phyloP scores from a whole-genome alignment of 2,113 vertebrate species.

The Tachuris rubrigastra region DNA sequence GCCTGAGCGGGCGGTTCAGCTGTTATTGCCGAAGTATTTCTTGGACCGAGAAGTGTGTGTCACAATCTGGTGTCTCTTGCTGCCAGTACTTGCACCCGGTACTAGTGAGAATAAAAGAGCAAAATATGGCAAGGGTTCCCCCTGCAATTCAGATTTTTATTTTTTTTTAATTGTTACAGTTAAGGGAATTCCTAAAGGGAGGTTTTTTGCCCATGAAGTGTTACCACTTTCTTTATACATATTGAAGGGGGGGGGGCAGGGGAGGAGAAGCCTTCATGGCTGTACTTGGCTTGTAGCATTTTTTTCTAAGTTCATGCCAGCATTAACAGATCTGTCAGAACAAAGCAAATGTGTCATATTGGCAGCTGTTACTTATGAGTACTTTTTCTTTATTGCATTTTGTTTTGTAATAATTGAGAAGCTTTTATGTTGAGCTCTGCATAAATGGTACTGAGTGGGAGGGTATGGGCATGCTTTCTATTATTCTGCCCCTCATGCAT shows the following conservation, averaged over 20 bases:
- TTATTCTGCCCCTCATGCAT: slow-evolving; percentile 97
- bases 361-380: slow-evolving; percentile 77
- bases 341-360: slow-evolving; percentile 69
- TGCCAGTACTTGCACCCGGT: slow-evolving; percentile 41
- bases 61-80: slow-evolving; percentile 65
- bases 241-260: not conserved
- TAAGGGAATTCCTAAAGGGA: slow-evolving; percentile 56
- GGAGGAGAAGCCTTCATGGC: not conserved
- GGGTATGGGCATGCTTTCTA: slow-evolving; percentile 87
- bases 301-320: slow-evolving; percentile 67
- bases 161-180: slow-evolving; percentile 49
- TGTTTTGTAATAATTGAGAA: slow-evolving; percentile 75
- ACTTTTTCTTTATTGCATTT: slow-evolving; percentile 74
- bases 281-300: slow-evolving; percentile 35
- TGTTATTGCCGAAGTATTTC: slow-evolving; percentile 58
- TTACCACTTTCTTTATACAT: slow-evolving; percentile 11
- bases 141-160: not conserved
- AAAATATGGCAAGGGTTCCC: slow-evolving; percentile 44
- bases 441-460: slow-evolving; percentile 80
- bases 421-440: slow-evolving; percentile 74
- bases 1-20: not conserved
- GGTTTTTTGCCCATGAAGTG: not conserved
- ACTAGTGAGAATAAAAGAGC: slow-evolving; percentile 31
- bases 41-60: slow-evolving; percentile 51
- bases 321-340: slow-evolving; percentile 69